phyloP scores from a whole-genome alignment of 2,888 invertebrate species.

The Volucella bombylans region DNA sequence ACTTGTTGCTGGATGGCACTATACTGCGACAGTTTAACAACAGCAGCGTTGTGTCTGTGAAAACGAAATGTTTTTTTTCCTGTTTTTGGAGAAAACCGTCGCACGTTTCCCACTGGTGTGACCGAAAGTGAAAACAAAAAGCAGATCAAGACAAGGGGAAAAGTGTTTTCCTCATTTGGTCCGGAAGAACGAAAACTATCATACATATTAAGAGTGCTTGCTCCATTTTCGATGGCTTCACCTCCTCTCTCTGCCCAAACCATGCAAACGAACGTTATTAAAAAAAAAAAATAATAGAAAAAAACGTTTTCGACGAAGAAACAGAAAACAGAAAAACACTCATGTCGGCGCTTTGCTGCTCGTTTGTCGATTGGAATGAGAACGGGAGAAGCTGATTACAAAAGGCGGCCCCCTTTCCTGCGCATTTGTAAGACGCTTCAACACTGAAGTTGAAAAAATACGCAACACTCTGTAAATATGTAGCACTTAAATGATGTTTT shows the following conservation, averaged over 20 bases:
- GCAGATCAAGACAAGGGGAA: neutral
- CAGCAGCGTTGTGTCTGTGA: neutral
- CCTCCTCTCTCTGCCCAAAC: slow-evolving; percentile 15
- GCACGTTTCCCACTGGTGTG: neutral
- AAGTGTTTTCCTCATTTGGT: neutral
- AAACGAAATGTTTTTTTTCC: slow-evolving; percentile 46
- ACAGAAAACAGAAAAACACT: slow-evolving; percentile 8
- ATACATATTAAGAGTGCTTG: neutral
- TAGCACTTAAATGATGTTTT: neutral
- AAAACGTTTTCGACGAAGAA: slow-evolving; percentile 1
- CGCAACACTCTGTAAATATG: slow-evolving; percentile 22
- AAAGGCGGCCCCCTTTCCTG: slow-evolving; percentile 35
- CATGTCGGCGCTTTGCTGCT: slow-evolving; percentile 21
- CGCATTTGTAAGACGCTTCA: slow-evolving; percentile 26
- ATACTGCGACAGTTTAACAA: neutral
- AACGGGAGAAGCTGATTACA: slow-evolving; percentile 56
- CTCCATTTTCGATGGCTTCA: slow-evolving; percentile 9
- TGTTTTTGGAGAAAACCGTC: slow-evolving; percentile 23
- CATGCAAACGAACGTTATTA: neutral
- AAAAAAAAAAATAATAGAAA: slow-evolving; percentile 15
- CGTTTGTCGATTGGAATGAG: slow-evolving; percentile 52
- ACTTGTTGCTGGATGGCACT: slow-evolving; percentile 63
- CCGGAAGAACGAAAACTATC: neutral
- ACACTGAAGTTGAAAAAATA: slow-evolving; percentile 45
- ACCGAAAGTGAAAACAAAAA: slow-evolving; percentile 36